Evolutionary conservation across 2,113 vertebrate species (phyloP).

Genomic region (Trematomus loennbergii): DNA sequence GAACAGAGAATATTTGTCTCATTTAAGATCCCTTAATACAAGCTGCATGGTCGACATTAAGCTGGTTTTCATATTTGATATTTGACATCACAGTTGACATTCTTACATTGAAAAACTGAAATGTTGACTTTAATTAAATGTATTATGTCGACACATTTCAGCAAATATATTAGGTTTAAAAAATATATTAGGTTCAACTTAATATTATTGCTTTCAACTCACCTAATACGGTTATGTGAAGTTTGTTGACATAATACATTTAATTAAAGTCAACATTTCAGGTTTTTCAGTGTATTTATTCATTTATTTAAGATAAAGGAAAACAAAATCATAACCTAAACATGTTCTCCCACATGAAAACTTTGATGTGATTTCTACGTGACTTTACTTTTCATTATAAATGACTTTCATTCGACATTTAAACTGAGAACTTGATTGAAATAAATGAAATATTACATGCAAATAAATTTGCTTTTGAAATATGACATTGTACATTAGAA

Average conservation of each 20-base stretch:
- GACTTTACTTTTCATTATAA: not conserved
- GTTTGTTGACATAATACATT: too few species aligned
- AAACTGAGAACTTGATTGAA: not conserved
- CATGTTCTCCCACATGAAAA: not conserved
- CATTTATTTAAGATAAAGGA: not conserved
- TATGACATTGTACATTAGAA: too few species aligned
- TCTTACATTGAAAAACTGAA: not conserved
- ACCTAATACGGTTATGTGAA: too few species aligned
- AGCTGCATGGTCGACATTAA: too few species aligned
- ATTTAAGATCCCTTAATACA: not conserved
- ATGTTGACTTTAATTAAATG: too few species aligned
- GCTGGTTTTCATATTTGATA: not conserved
- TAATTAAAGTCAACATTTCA: too few species aligned
- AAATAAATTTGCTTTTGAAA: not conserved
- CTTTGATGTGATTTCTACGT: not conserved
- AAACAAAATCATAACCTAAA: not conserved
- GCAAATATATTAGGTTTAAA: too few species aligned
- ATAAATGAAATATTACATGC: not conserved
- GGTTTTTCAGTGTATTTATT: not conserved
- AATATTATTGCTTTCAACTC: too few species aligned
- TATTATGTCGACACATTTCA: too few species aligned
- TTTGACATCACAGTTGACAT: not conserved
- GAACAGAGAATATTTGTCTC: slow-evolving; percentile 6
- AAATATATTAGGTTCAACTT: too few species aligned
- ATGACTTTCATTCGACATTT: not conserved